Evolutionary conservation across 2,113 vertebrate species (phyloP).

Genomic region (Serinus canaria): DNA sequence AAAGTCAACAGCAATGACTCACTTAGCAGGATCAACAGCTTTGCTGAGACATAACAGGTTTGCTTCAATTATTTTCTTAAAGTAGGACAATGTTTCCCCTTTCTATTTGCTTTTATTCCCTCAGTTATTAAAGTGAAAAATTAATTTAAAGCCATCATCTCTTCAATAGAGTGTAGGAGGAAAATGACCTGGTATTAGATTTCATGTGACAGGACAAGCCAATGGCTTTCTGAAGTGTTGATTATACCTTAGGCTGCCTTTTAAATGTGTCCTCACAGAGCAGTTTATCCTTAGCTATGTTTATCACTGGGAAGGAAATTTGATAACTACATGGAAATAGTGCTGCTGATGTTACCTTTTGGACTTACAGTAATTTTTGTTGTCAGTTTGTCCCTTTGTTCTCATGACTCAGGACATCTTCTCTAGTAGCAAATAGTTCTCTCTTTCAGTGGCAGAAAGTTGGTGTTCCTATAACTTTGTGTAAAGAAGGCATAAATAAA

Average conservation of each 20-base stretch:
- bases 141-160: constrained; percentile 36
- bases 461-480: constrained; percentile 71
- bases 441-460: constrained; percentile 62
- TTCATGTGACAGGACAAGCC: not conserved
- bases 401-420: constrained; percentile 74
- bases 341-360: constrained; percentile 70
- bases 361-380: constrained; percentile 59
- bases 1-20: constrained; percentile 53
- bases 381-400: constrained; percentile 63
- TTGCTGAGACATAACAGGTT: constrained; percentile 36
- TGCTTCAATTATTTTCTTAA: constrained; percentile 41
- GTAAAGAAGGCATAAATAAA: not conserved
- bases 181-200: not conserved
- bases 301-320: not conserved
- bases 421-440: constrained; percentile 73
- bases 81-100: not conserved
- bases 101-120: not conserved
- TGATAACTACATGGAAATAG: not conserved
- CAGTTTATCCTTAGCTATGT: constrained; percentile 31
- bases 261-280: not conserved
- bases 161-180: not conserved
- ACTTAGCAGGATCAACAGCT: constrained; percentile 40
- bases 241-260: constrained; percentile 18
- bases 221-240: constrained; percentile 4
- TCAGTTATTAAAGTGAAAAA: constrained; percentile 27